Conservation (phyloP, 2,113 vertebrate genomes). For the Ptychochromis oligacanthus region DNA sequence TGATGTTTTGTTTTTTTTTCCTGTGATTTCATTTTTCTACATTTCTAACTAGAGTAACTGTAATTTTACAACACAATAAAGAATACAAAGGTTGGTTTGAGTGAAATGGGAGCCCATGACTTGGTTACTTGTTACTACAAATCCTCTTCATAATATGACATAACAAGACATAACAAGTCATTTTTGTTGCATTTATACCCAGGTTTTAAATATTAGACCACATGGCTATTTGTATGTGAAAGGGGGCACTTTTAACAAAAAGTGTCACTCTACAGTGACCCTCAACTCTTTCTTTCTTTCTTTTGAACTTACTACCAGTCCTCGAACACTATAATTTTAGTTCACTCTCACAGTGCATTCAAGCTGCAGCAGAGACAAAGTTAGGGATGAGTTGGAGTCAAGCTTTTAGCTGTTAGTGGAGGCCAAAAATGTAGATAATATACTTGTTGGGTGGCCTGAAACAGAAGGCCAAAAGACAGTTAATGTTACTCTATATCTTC, state of each 20-base stretch:
- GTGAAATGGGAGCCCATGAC: background rate
- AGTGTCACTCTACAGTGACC: background rate
- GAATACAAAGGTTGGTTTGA: background rate
- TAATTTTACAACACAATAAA: background rate
- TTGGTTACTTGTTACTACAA: background rate
- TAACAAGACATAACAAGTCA: background rate
- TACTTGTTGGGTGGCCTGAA: background rate
- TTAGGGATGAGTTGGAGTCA: background rate
- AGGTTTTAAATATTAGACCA: background rate
- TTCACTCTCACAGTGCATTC: background rate
- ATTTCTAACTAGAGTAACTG: background rate
- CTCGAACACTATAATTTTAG: background rate
- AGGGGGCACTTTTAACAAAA: background rate
- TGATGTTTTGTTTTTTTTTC: no score
- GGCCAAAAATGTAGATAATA: background rate
- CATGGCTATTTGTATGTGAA: background rate
- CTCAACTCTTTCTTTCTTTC: background rate
- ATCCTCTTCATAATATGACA: background rate
- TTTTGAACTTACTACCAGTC: background rate
- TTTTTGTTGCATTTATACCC: background rate
- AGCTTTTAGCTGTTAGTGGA: background rate
- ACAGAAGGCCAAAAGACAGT: background rate
- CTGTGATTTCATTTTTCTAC: background rate
- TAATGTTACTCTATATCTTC: background rate
- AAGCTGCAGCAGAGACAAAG: background rate